Conservation (phyloP, 2,797 vertebrate species). For the Avahi laniger region DNA sequence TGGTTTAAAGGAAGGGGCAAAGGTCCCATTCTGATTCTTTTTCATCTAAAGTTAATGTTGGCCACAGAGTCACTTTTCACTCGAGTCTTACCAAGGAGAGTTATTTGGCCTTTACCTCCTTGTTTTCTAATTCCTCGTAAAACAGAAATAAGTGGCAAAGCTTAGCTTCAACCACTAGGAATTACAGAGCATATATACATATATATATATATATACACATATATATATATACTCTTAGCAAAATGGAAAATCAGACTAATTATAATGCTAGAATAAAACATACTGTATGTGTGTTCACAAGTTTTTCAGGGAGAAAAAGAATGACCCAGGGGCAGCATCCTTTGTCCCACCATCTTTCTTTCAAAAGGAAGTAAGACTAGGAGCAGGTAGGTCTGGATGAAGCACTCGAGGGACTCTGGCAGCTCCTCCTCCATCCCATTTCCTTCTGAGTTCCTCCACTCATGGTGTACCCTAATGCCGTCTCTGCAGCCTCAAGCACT, state of each 20-base stretch:
- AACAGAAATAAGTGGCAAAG: background rate
- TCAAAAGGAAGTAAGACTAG: background rate
- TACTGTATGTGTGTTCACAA: background rate
- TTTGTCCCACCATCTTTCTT: background rate
- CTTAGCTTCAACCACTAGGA: background rate
- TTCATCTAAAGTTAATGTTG: background rate
- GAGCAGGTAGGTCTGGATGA: background rate
- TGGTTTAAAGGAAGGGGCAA: background rate
- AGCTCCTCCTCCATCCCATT: background rate
- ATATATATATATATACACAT: accelerated
- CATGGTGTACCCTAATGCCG: no score
- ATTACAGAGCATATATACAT: background rate
- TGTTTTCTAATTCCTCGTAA: background rate
- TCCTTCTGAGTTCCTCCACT: background rate
- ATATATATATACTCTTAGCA: background rate
- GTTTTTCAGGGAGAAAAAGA: background rate
- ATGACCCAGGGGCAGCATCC: background rate
- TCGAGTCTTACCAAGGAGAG: background rate
- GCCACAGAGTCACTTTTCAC: background rate
- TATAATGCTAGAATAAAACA: background rate
- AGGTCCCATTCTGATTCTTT: background rate
- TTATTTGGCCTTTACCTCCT: background rate
- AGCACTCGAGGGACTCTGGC: background rate
- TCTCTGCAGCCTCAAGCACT: background rate
- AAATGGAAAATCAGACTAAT: background rate